phyloP scores from a whole-genome alignment of 2,797 vertebrate genomes.

The Liasis olivaceus region DNA sequence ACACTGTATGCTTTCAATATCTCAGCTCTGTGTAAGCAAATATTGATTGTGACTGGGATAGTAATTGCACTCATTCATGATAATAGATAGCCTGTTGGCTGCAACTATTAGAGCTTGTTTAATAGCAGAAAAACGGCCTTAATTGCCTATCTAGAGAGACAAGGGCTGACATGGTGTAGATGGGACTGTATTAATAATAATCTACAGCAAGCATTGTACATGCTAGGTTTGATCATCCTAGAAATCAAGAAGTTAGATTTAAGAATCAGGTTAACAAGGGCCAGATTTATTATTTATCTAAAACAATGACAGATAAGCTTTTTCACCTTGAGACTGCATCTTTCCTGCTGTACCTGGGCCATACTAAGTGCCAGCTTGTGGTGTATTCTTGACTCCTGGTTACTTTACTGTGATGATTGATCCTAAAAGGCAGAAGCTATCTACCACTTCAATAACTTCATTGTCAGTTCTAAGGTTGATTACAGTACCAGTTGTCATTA shows the following conservation, averaged over 20 bases:
- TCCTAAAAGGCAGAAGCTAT: neutral
- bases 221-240: neutral
- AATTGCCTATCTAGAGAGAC: constrained; percentile 62
- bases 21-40: constrained; percentile 69
- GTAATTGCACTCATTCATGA: constrained; percentile 69
- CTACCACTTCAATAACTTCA: neutral
- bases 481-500: neutral
- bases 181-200: constrained; percentile 64
- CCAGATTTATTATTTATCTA: neutral
- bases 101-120: constrained; percentile 65
- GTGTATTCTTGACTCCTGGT: neutral
- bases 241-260: neutral
- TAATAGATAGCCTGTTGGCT: constrained; percentile 69
- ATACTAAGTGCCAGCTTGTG: neutral
- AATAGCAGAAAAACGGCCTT: constrained; percentile 63
- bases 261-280: neutral
- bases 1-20: constrained; percentile 63
- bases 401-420: neutral
- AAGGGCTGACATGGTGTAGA: constrained; percentile 49
- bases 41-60: constrained; percentile 69
- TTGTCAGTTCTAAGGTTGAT: neutral
- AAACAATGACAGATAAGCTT: neutral
- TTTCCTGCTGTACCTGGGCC: neutral
- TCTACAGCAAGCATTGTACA: constrained; percentile 58
- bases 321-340: neutral